Percentiles rank a stretch among this genome's conserved stretches.
These are phyloP conservation scores for Papilio aristodemus DNA, from an alignment of 1,140 invertebrate genomes.

Conservation along the genomic window DNA sequence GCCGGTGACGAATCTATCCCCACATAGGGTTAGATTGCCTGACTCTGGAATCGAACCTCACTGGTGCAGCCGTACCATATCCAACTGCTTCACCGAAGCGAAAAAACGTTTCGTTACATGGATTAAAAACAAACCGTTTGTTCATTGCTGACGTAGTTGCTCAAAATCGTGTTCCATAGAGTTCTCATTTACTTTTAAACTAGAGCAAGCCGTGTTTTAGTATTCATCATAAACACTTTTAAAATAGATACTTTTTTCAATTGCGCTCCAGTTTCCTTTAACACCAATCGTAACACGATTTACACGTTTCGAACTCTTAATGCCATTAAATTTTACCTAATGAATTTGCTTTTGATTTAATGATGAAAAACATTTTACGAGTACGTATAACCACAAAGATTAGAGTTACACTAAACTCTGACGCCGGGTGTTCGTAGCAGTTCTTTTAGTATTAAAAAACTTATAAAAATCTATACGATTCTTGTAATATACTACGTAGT, in stretches of 20 bases:
- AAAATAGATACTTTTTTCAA: slow-evolving; percentile 24
- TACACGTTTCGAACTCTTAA: not conserved
- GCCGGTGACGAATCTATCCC: too few species aligned
- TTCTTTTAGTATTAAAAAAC: too few species aligned
- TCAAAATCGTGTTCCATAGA: not conserved
- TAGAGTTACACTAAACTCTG: too few species aligned
- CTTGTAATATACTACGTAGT: too few species aligned
- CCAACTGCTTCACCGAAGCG: too few species aligned
- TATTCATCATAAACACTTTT: slow-evolving; percentile 24
- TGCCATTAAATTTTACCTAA: not conserved
- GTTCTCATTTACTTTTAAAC: slow-evolving; percentile 17
- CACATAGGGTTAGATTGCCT: too few species aligned
- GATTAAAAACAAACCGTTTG: not conserved
- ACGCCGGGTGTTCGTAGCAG: too few species aligned
- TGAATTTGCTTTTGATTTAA: not conserved
- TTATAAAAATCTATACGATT: too few species aligned
- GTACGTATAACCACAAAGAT: too few species aligned
- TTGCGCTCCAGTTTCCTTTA: slow-evolving; percentile 5
- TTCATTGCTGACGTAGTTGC: slow-evolving; percentile 8
- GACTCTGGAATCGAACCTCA: too few species aligned
- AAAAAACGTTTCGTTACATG: not conserved
- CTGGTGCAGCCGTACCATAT: too few species aligned
- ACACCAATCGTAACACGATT: not conserved
- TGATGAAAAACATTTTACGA: too few species aligned
- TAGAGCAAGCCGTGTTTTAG: slow-evolving; percentile 11